Evolutionary conservation across 2,797 vertebrate genomes (phyloP).

Genomic region (Schizopygopsis malacanthus): DNA sequence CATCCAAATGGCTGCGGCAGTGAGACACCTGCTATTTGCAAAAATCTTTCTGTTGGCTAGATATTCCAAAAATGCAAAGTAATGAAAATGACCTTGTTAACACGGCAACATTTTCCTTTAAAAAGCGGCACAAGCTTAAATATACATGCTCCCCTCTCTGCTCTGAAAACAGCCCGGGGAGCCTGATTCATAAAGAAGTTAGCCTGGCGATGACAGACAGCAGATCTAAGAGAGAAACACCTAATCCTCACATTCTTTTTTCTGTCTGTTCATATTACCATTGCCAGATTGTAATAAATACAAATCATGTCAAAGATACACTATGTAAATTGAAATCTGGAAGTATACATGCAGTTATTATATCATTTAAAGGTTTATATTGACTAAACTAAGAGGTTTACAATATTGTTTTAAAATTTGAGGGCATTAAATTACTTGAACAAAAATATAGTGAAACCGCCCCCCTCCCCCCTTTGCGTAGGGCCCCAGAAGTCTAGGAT

Average conservation of each 20-base stretch:
- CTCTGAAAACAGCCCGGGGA: constrained; percentile 45
- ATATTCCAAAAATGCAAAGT: constrained; percentile 8
- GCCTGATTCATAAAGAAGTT: constrained; percentile 53
- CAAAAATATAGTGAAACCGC: not conserved
- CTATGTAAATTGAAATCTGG: not conserved
- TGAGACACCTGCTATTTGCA: constrained; percentile 5
- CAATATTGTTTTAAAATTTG: not conserved
- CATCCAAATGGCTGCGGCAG: not conserved
- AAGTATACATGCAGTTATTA: not conserved
- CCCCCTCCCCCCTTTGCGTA: no score
- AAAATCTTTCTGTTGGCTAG: constrained; percentile 6
- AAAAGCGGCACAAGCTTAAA: constrained; percentile 33
- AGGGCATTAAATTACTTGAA: not conserved
- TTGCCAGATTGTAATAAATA: constrained; percentile 10
- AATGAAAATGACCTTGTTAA: constrained; percentile 29
- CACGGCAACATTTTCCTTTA: not conserved
- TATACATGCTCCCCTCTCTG: constrained; percentile 21
- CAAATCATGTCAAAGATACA: constrained; percentile 1
- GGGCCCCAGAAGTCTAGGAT: no score
- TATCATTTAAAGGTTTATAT: not conserved
- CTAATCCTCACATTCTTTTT: constrained; percentile 60
- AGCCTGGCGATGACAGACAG: constrained; percentile 59
- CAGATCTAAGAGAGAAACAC: constrained; percentile 61
- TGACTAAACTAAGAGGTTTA: not conserved
- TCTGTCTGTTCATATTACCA: constrained; percentile 56